Percentiles rank a stretch among this genome's conserved stretches.
Evolutionary conservation across 2,888 invertebrate species (phyloP).

Genomic region (Drosophila greeni): DNA sequence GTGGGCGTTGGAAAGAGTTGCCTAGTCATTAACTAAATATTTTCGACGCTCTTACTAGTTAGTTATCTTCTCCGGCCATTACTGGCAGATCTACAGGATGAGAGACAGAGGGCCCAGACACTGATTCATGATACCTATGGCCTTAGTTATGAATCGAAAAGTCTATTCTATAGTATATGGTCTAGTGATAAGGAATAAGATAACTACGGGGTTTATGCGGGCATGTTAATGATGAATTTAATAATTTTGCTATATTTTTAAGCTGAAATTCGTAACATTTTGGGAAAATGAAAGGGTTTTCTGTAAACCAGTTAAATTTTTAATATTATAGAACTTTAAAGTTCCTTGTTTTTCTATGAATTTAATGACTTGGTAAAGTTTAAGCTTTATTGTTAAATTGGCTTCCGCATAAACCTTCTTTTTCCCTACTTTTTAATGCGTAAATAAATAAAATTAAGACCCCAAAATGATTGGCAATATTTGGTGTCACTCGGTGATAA

Average conservation of each 20-base stretch:
- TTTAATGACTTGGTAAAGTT: background rate
- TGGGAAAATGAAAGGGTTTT: background rate
- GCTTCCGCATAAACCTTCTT: background rate
- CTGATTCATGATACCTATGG: background rate
- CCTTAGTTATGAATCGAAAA: constrained; percentile 21
- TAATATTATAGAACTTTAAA: background rate
- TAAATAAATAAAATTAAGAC: constrained; percentile 2
- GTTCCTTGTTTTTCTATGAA: fast-evolving
- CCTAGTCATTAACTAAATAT: constrained; percentile 55
- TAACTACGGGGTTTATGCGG: constrained; percentile 1
- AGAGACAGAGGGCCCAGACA: constrained; percentile 13
- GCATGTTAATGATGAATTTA: background rate
- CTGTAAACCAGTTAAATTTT: background rate
- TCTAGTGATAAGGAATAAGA: constrained; percentile 2
- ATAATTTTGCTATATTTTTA: background rate
- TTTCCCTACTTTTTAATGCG: background rate
- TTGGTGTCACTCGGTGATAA: constrained; percentile 1
- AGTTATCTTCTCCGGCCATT: constrained; percentile 15
- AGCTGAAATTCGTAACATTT: too few relatives aligned
- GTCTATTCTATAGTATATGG: constrained; percentile 8
- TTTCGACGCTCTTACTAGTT: constrained; percentile 48
- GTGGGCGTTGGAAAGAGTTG: constrained; percentile 26
- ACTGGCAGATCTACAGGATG: constrained; percentile 19
- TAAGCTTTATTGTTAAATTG: background rate
- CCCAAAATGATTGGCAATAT: constrained; percentile 26